phyloP scores from a whole-genome alignment of 1,140 invertebrate genomes.

The fruit fly (Drosophila melanogaster) region Release_6_plus_ISO1_MT NT_033777.3:14087001-14087500 shows the following conservation, averaged over 20 bases:
- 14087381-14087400: slow-evolving; percentile 15
- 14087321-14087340: slow-evolving; percentile 63
- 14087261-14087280: slow-evolving; percentile 53
- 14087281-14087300: slow-evolving; percentile 31
- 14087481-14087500: slow-evolving; percentile 64
- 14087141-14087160: slow-evolving; percentile 17
- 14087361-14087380: slow-evolving; percentile 15
- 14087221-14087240: slow-evolving; percentile 74
- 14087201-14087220: slow-evolving; percentile 63
- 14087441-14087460: slow-evolving; percentile 81
- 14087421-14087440: slow-evolving; percentile 65
- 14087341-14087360: slow-evolving; percentile 23
- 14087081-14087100: slow-evolving; percentile 63
- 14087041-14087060: slow-evolving; percentile 53
- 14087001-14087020: slow-evolving; percentile 65
- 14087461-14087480: slow-evolving; percentile 71
- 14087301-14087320: slow-evolving; percentile 65
- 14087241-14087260: slow-evolving; percentile 73
- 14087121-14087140: slow-evolving; percentile 71
- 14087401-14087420: slow-evolving; percentile 2
- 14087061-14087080: slow-evolving; percentile 57
- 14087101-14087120: slow-evolving; percentile 76
- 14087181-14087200: slow-evolving; percentile 30
- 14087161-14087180: slow-evolving; percentile 15
- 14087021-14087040: slow-evolving; percentile 48